Evolutionary conservation across 2,113 vertebrate species (phyloP).

Genomic region (Climacteris rufus): DNA sequence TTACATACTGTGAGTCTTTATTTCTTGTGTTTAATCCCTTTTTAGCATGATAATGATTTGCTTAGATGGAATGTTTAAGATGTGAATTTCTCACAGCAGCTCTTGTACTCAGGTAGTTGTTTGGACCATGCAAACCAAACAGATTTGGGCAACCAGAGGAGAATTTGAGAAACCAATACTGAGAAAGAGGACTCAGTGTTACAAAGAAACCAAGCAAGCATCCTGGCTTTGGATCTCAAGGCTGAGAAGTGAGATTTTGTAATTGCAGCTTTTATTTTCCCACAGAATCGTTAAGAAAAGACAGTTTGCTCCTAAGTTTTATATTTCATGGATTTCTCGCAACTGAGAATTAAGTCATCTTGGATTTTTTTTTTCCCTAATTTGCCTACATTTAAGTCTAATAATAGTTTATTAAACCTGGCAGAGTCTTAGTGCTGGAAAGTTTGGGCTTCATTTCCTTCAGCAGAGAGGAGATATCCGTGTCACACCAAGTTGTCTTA

Average conservation of each 20-base stretch:
- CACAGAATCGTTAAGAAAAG: background rate
- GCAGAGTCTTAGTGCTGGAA: background rate
- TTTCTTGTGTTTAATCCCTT: background rate
- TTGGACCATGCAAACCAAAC: background rate
- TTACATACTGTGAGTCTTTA: background rate
- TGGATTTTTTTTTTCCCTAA: background rate
- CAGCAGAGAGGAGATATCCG: background rate
- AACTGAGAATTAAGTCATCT: background rate
- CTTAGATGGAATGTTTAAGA: background rate
- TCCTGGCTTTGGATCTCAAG: background rate
- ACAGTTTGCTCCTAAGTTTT: background rate
- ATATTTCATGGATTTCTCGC: background rate
- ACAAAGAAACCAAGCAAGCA: background rate
- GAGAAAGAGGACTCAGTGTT: background rate
- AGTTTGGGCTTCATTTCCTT: background rate
- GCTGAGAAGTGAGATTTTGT: background rate
- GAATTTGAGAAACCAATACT: background rate
- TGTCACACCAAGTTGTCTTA: background rate
- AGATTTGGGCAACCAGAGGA: background rate
- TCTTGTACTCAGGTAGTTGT: background rate
- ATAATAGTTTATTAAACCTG: slow-evolving; percentile 13
- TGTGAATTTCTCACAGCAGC: background rate
- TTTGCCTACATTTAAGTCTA: background rate
- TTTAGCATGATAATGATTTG: background rate
- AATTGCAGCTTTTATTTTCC: background rate